These are phyloP conservation scores for Xiphophorus maculatus DNA, from an alignment of 2,113 vertebrate genomes.

Conservation along the genomic window DNA sequence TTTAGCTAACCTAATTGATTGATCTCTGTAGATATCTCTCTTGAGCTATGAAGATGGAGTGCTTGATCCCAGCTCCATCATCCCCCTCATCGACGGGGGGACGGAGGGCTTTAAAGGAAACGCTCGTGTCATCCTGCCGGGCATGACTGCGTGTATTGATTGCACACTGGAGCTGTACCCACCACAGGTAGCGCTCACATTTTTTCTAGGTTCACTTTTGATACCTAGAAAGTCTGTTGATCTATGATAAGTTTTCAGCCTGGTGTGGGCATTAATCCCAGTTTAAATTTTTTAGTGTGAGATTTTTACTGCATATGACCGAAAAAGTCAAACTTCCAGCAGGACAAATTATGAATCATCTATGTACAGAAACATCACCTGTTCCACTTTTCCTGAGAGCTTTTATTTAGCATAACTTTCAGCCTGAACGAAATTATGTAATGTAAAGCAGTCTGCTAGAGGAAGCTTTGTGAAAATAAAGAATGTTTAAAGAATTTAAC, in stretches of 20 bases:
- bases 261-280: not conserved
- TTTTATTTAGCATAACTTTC: not conserved
- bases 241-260: not conserved
- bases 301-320: no score
- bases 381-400: no score
- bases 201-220: not conserved
- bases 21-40: constrained; percentile 79
- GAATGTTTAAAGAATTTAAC: not conserved
- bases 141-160: constrained; percentile 97
- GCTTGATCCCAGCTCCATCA: constrained; percentile 93
- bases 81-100: constrained; percentile 95
- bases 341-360: no score
- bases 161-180: constrained; percentile 97
- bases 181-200: constrained; percentile 85
- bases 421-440: not conserved
- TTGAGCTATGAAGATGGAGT: constrained; percentile 92
- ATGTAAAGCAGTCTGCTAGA: not conserved
- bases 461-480: not conserved
- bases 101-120: constrained; percentile 99
- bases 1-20: not conserved
- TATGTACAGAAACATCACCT: no score
- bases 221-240: not conserved
- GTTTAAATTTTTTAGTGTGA: not conserved
- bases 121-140: constrained; percentile 94
- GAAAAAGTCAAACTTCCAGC: no score